These are phyloP conservation scores for Nothura maculosa DNA, from an alignment of 2,797 vertebrate species.

Conservation along the genomic window DNA sequence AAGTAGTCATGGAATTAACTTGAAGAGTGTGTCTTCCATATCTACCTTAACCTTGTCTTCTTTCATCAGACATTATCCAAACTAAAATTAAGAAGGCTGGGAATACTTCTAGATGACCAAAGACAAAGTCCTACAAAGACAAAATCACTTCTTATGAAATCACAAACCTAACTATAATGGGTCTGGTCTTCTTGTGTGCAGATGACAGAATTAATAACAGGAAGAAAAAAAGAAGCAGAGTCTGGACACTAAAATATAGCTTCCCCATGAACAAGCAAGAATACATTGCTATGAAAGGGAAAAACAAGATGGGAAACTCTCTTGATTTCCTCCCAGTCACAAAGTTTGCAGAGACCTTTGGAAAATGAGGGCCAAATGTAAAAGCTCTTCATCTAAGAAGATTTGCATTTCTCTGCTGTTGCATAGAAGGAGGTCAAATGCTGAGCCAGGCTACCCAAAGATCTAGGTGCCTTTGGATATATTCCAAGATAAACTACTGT, in stretches of 20 bases:
- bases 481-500: background rate
- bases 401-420: background rate
- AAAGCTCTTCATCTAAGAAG: background rate
- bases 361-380: background rate
- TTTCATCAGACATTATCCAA: constrained; percentile 45
- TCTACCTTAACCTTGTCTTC: background rate
- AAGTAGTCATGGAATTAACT: constrained; percentile 33
- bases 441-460: background rate
- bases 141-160: background rate
- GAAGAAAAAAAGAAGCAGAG: background rate
- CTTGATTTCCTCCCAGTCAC: background rate
- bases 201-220: background rate
- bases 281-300: background rate
- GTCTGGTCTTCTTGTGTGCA: background rate
- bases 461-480: background rate
- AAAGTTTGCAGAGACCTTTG: background rate
- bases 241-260: background rate
- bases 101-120: background rate
- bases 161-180: background rate
- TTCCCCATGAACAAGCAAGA: background rate
- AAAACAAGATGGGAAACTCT: background rate
- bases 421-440: background rate
- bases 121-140: background rate
- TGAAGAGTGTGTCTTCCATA: background rate
- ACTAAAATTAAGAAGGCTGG: constrained; percentile 19